Percentiles rank a stretch among this genome's conserved stretches.
phyloP scores from a whole-genome alignment of 2,797 vertebrate genomes.

The Acipenser transmontanus region DNA sequence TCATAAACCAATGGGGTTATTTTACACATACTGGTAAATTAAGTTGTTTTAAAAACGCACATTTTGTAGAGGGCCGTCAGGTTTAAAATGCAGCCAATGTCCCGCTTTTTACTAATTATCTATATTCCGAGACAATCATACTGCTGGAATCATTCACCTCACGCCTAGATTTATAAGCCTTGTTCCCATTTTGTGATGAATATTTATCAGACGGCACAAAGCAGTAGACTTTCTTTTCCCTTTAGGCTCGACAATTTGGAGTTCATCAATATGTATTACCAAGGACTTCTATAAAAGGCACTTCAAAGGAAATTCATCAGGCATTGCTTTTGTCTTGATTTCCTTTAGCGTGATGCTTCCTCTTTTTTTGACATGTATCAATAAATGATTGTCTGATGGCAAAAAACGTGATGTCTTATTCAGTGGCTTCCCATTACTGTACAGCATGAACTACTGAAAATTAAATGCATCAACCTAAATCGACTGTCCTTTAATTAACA shows the following conservation, averaged over 20 bases:
- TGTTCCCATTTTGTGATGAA: constrained; percentile 74
- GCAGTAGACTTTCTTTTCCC: constrained; percentile 79
- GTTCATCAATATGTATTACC: constrained; percentile 97
- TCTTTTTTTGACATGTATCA: constrained; percentile 77
- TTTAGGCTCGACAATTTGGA: constrained; percentile 92
- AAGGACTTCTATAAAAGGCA: constrained; percentile 91
- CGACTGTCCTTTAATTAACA: not conserved
- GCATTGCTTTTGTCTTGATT: constrained; percentile 91
- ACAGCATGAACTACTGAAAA: not conserved
- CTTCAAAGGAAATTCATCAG: constrained; percentile 96
- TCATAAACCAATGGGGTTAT: constrained; percentile 1
- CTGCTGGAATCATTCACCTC: constrained; percentile 77
- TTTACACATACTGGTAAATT: not conserved
- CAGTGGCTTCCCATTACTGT: constrained; percentile 54
- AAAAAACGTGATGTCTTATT: constrained; percentile 83
- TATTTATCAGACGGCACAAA: constrained; percentile 89
- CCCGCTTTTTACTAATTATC: constrained; percentile 68
- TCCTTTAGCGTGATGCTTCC: constrained; percentile 72
- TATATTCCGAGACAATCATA: constrained; percentile 71
- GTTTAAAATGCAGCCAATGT: constrained; percentile 55
- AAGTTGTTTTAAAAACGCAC: not conserved
- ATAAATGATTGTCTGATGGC: constrained; percentile 81
- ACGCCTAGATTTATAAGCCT: constrained; percentile 71
- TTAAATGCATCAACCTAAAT: not conserved
- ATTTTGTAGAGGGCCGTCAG: constrained; percentile 8